These are phyloP conservation scores for Galbula dea DNA, from an alignment of 2,113 vertebrate genomes.

Conservation along the genomic window DNA sequence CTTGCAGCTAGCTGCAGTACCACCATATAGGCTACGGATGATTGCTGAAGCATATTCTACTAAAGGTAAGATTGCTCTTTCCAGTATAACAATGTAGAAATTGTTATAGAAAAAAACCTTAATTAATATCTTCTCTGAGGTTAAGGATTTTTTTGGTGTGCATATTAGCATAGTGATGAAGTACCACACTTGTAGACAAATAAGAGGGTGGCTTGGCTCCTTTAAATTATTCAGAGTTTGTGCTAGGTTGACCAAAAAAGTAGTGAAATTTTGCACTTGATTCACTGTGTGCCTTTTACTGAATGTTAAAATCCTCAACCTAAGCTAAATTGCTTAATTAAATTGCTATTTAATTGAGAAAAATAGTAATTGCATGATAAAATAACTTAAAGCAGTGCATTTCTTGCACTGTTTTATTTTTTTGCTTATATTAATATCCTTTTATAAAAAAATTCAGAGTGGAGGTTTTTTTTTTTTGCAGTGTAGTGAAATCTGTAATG, in stretches of 20 bases:
- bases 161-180: neutral
- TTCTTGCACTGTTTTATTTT: neutral
- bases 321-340: neutral
- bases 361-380: neutral
- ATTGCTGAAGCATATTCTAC: slow-evolving; percentile 93
- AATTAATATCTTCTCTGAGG: neutral
- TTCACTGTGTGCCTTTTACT: neutral
- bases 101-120: neutral
- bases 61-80: slow-evolving; percentile 79
- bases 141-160: neutral
- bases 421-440: neutral
- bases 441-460: neutral
- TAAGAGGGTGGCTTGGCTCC: neutral
- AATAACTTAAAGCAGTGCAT: neutral
- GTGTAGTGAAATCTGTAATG: slow-evolving; percentile 8
- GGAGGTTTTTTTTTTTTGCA: neutral
- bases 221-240: neutral
- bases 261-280: neutral
- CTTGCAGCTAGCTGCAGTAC: slow-evolving; percentile 82
- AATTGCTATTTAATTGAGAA: neutral
- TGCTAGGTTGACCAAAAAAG: neutral
- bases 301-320: neutral
- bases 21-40: slow-evolving; percentile 89
- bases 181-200: neutral
- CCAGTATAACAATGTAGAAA: neutral